These are phyloP conservation scores for Dicerorhinus sumatrensis DNA, from an alignment of 2,113 vertebrate genomes.

Conservation along the genomic window DNA sequence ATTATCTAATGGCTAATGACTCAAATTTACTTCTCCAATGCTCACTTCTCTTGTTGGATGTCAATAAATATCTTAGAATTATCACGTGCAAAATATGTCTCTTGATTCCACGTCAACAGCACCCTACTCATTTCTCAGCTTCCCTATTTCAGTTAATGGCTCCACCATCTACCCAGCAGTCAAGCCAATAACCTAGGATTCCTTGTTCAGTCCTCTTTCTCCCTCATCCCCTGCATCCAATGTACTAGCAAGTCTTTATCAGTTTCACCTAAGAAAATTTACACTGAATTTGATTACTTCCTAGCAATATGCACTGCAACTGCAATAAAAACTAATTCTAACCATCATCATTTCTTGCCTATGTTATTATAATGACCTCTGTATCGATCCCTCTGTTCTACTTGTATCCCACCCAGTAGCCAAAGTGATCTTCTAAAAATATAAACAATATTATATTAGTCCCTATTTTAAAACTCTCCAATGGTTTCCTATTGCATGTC, in stretches of 20 bases:
- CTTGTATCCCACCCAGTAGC: neutral
- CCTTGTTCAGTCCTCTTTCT: neutral
- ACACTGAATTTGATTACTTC: neutral
- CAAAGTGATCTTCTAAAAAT: constrained; percentile 17
- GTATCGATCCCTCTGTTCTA: neutral
- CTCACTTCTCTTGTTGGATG: neutral
- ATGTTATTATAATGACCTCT: neutral
- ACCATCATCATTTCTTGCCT: neutral
- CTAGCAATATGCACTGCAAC: neutral
- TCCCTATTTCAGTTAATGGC: neutral
- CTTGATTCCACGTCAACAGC: neutral
- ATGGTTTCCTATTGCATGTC: neutral
- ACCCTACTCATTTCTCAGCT: neutral
- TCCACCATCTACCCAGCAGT: neutral
- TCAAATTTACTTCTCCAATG: neutral
- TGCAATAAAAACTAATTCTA: neutral
- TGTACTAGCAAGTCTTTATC: neutral
- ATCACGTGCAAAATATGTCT: neutral
- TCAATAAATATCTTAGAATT: neutral
- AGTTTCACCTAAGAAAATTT: neutral
- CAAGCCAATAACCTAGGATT: neutral
- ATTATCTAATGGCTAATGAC: neutral
- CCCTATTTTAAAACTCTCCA: neutral
- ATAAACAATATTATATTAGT: neutral
- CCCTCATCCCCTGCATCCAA: neutral